phyloP scores from a whole-genome alignment of 2,113 vertebrate species.

The Microcebus ravelobensis region DNA sequence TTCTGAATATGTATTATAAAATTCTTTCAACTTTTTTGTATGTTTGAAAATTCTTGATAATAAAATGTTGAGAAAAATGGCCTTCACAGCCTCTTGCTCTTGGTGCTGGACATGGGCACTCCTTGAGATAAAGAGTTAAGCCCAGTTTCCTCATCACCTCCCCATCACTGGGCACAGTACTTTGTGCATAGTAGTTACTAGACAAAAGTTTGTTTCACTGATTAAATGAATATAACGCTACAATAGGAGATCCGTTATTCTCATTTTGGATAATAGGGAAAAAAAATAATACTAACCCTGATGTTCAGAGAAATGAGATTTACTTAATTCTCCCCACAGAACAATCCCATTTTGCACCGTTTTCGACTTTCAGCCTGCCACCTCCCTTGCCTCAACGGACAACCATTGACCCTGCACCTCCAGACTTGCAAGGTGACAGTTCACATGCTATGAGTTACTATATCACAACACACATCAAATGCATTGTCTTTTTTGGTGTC shows the following conservation, averaged over 20 bases:
- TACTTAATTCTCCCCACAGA: background rate
- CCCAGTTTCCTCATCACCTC: background rate
- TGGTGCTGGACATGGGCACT: background rate
- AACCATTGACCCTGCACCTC: background rate
- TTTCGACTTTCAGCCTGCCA: background rate
- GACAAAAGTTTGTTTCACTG: background rate
- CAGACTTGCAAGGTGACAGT: background rate
- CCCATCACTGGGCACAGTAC: background rate
- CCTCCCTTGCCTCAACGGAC: background rate
- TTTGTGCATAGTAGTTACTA: background rate
- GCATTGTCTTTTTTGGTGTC: background rate
- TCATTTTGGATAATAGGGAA: background rate
- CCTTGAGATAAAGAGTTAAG: background rate
- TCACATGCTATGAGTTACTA: background rate
- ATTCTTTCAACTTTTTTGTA: background rate
- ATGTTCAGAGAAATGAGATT: slow-evolving; percentile 3
- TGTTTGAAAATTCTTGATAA: slow-evolving; percentile 5
- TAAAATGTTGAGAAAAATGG: background rate
- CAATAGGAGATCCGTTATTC: background rate
- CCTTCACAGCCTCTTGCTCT: background rate
- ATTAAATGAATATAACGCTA: background rate
- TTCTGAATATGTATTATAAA: background rate
- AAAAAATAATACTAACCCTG: background rate
- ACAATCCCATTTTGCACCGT: background rate
- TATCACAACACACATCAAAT: background rate